Evolutionary conservation across 2,113 vertebrate species (phyloP), one percentile per base, ranked within the genome.

Genomic region (Xenopus borealis): DNA sequence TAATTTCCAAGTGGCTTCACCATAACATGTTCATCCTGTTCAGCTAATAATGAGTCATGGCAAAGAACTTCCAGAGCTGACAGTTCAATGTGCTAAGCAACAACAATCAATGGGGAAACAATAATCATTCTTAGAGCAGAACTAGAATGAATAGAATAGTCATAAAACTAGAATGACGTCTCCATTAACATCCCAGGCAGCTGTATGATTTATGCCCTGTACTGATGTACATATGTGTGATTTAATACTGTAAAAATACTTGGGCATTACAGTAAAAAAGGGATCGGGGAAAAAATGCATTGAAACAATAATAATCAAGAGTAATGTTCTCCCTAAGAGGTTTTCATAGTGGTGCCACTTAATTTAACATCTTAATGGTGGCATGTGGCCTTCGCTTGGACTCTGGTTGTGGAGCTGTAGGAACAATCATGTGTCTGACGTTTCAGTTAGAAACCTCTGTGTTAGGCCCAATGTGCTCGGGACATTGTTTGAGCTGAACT

Each of bases 311-410:
- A 89, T 91, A 91, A 91, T 92, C 88, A 89, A 91, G 88, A 89
- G 82, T 86, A 92, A 89, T 91, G 88, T 89, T 84, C 86, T 80
- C 85, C 88, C 86, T 86, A 69, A 83, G 86, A 87, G 88, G 83
- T 85, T 89, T 85, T 70, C 80, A 86, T 89, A 88, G 88, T 82
- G 33, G 9, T 86, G 87, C 88, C 91, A 92, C 88, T 87, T 88
- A 89, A 92, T 93, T 92, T 91, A 92, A 89, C 91, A 93, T 93
- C 86, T 88, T 89, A 88, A 85, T 84, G 69, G 91, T 88, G 90
- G 90, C 90, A 88, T 89, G 85, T 87, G 88, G 88, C 91, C 89
- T 87, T 86, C 82, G 79, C 33, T 2, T 90, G 90, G 90, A 86
- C 89, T 85, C 87, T 84, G 84, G 83, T 85, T 84, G 82, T 85